These are phyloP conservation scores for Thaumetopoea pityocampa DNA, from an alignment of 1,140 invertebrate genomes.

Conservation along the genomic window DNA sequence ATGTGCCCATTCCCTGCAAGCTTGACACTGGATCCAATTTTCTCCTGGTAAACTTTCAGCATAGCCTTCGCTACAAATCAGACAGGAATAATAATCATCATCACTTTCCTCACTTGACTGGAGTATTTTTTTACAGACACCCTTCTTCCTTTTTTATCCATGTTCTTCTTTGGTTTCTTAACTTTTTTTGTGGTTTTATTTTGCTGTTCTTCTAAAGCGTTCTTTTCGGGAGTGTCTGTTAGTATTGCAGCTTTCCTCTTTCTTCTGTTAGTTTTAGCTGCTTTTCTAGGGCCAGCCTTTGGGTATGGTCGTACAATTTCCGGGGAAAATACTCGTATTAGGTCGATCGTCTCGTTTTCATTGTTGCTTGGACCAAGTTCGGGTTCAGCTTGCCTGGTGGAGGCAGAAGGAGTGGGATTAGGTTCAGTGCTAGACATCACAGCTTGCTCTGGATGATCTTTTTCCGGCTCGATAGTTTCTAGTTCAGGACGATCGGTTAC, in stretches of 20 bases:
- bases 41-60: slow-evolving; percentile 29
- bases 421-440: slow-evolving; percentile 19
- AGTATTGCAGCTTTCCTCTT: slow-evolving; percentile 24
- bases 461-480: slow-evolving; percentile 15
- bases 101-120: slow-evolving; percentile 33
- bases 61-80: slow-evolving; percentile 31
- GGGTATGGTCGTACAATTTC: slow-evolving; percentile 26
- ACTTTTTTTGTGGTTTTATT: slow-evolving; percentile 24
- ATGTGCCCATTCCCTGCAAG: not conserved
- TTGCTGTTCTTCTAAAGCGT: slow-evolving; percentile 25
- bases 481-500: slow-evolving; percentile 25
- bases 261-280: slow-evolving; percentile 18
- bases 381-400: slow-evolving; percentile 29
- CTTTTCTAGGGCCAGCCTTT: slow-evolving; percentile 25
- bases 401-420: slow-evolving; percentile 24
- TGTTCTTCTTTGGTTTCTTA: slow-evolving; percentile 27
- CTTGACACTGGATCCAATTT: slow-evolving; percentile 25
- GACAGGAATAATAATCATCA: slow-evolving; percentile 23
- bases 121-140: slow-evolving; percentile 36
- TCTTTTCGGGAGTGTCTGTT: slow-evolving; percentile 27
- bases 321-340: slow-evolving; percentile 24
- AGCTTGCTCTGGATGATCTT: no score
- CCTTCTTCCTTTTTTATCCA: slow-evolving; percentile 25
- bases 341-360: slow-evolving; percentile 23
- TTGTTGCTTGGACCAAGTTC: slow-evolving; percentile 25